phyloP scores from a whole-genome alignment of 2,888 invertebrate genomes.

The Mythimna loreyi region DNA sequence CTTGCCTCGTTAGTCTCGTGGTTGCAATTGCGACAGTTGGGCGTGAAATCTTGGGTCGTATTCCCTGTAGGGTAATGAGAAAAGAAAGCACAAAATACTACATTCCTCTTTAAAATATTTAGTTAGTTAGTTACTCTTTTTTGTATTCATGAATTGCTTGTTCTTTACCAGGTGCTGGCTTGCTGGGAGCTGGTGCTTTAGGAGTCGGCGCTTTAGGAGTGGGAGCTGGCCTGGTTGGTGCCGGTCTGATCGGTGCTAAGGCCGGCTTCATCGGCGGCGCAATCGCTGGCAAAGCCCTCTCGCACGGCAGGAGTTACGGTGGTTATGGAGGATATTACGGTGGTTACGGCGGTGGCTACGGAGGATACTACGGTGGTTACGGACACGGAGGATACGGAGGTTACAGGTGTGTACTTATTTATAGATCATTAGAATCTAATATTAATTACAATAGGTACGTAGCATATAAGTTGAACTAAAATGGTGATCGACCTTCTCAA shows the following conservation, averaged over 20 bases:
- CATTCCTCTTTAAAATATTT: too few species aligned
- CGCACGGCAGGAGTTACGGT: conserved; percentile 69
- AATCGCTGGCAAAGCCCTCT: conserved; percentile 71
- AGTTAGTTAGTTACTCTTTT: background rate
- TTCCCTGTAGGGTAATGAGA: too few species aligned
- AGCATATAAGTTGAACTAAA: too few species aligned
- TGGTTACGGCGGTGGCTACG: conserved; percentile 67
- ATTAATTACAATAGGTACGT: too few species aligned
- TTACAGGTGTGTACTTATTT: conserved; percentile 63
- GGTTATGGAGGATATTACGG: conserved; percentile 65
- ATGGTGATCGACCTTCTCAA: too few species aligned
- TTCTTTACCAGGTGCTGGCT: conserved; percentile 67
- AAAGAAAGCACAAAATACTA: background rate
- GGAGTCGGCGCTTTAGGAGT: conserved; percentile 74
- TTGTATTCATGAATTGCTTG: conserved; percentile 7
- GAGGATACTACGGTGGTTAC: conserved; percentile 51
- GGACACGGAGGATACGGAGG: conserved; percentile 52
- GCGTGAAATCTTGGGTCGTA: too few species aligned
- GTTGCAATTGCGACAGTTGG: too few species aligned
- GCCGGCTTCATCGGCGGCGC: conserved; percentile 84
- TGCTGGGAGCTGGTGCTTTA: conserved; percentile 71
- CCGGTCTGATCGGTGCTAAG: conserved; percentile 79
- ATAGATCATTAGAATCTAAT: background rate
- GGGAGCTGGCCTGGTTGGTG: conserved; percentile 78
- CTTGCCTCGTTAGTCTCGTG: too few species aligned